Evolutionary conservation across 2,888 invertebrate species (phyloP).

Genomic region (Leucania comma): DNA sequence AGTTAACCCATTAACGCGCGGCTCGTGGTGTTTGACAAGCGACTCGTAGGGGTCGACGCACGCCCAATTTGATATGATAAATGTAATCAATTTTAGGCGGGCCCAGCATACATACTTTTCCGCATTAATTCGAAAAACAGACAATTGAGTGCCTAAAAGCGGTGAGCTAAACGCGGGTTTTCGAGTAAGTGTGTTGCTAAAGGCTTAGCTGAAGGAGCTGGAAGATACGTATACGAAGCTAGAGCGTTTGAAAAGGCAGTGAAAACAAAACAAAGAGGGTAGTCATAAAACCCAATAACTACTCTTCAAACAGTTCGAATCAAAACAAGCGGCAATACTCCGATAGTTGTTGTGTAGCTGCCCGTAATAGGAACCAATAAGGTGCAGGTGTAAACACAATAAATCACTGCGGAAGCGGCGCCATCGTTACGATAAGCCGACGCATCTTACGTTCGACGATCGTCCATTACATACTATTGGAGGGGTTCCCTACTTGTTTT

Average conservation of each 20-base stretch:
- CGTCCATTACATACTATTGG: constrained; percentile 51
- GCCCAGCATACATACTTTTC: too few species aligned
- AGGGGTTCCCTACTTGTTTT: neutral
- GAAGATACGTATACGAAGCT: neutral
- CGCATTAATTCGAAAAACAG: too few species aligned
- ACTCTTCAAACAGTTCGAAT: constrained; percentile 29
- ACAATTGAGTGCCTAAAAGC: too few species aligned
- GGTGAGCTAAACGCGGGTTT: neutral
- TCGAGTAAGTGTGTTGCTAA: neutral
- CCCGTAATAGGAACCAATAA: constrained; percentile 55
- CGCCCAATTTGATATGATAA: too few species aligned
- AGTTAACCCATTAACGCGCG: too few species aligned
- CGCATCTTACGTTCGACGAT: constrained; percentile 59
- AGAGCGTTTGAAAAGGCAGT: neutral
- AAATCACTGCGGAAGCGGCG: constrained; percentile 58
- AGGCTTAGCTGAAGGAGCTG: neutral
- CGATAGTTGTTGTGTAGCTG: constrained; percentile 46
- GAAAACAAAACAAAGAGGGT: constrained; percentile 17
- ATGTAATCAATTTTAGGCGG: too few species aligned
- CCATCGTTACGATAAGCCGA: constrained; percentile 59
- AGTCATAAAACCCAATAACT: constrained; percentile 47
- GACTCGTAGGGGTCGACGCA: too few species aligned
- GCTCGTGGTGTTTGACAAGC: too few species aligned
- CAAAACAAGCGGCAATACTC: constrained; percentile 47
- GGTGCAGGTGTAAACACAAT: constrained; percentile 61